phyloP scores from a whole-genome alignment of 2,888 invertebrate species.

The Papilio demoleus region DNA sequence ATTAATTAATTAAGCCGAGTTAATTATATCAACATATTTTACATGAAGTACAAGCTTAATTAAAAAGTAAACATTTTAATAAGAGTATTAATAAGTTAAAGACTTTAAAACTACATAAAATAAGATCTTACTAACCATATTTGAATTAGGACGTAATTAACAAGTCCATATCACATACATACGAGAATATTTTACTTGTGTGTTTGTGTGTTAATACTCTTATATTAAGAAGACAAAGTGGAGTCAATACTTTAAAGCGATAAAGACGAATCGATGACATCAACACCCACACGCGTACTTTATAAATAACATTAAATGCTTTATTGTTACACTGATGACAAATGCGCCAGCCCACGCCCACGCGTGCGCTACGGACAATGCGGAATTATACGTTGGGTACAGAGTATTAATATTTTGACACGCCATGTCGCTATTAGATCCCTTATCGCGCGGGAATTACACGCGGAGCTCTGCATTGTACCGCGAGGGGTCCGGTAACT shows the following conservation, averaged over 20 bases:
- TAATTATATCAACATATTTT: slow-evolving; percentile 12
- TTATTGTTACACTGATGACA: slow-evolving; percentile 78
- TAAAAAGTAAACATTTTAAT: slow-evolving; percentile 9
- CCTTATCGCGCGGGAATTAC: slow-evolving; percentile 66
- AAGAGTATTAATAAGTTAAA: neutral
- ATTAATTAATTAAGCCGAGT: slow-evolving; percentile 16
- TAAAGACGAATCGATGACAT: slow-evolving; percentile 65
- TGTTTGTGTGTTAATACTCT: slow-evolving; percentile 34
- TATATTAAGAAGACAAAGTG: slow-evolving; percentile 53
- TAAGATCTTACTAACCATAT: slow-evolving; percentile 2
- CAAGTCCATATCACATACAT: neutral
- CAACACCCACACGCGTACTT: slow-evolving; percentile 64
- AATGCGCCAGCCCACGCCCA: slow-evolving; percentile 74
- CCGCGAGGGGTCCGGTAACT: slow-evolving; percentile 51
- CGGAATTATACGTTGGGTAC: slow-evolving; percentile 62
- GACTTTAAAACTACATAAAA: neutral
- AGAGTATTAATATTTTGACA: slow-evolving; percentile 77
- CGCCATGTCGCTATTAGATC: slow-evolving; percentile 75
- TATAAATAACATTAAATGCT: slow-evolving; percentile 76
- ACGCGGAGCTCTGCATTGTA: slow-evolving; percentile 60
- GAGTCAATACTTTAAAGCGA: slow-evolving; percentile 50
- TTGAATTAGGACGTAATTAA: neutral
- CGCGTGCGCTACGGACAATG: slow-evolving; percentile 57
- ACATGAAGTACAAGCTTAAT: neutral
- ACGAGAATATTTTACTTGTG: slow-evolving; percentile 12